Percentiles rank a stretch among this genome's conserved stretches.
These are phyloP conservation scores for Esox lucius DNA, from an alignment of 2,797 vertebrate species.

Conservation along the genomic window DNA sequence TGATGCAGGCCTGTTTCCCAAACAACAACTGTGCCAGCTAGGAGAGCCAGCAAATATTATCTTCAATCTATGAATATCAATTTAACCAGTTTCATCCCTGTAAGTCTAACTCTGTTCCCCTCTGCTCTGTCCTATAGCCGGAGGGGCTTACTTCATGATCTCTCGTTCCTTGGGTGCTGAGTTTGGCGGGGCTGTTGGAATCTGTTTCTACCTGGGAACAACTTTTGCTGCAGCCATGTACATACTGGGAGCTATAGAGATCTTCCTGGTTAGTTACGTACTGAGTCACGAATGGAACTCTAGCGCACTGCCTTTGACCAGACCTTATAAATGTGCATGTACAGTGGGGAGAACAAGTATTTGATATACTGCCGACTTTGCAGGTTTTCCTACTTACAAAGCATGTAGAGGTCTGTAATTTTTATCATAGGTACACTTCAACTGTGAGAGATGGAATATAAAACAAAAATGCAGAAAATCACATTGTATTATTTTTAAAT, in stretches of 20 bases:
- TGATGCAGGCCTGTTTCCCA: too few relatives aligned
- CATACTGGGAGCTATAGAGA: conserved; percentile 96
- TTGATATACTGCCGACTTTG: too few relatives aligned
- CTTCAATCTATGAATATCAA: background rate
- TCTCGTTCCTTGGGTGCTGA: conserved; percentile 96
- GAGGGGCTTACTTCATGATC: conserved; percentile 99
- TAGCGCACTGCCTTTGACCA: background rate
- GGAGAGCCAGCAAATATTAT: too few relatives aligned
- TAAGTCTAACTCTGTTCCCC: background rate
- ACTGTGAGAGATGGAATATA: too few relatives aligned
- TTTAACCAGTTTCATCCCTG: background rate
- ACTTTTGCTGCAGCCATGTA: conserved; percentile 99
- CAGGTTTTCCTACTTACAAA: too few relatives aligned
- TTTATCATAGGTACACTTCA: too few relatives aligned
- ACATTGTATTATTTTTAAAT: too few relatives aligned
- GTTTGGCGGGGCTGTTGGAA: conserved; percentile 96
- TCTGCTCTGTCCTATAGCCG: conserved; percentile 75
- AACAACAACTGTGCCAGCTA: too few relatives aligned
- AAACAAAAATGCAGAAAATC: too few relatives aligned
- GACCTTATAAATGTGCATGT: too few relatives aligned
- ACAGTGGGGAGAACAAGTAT: too few relatives aligned
- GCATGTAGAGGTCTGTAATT: too few relatives aligned
- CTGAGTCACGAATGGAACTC: conserved; percentile 78
- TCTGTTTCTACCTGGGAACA: conserved; percentile 97
- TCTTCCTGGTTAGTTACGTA: conserved; percentile 86